Evolutionary conservation across 1,140 invertebrate genomes (phyloP), one percentile per base, ranked within the genome.

Genomic region (Caenorhabditis briggsae): DNA sequence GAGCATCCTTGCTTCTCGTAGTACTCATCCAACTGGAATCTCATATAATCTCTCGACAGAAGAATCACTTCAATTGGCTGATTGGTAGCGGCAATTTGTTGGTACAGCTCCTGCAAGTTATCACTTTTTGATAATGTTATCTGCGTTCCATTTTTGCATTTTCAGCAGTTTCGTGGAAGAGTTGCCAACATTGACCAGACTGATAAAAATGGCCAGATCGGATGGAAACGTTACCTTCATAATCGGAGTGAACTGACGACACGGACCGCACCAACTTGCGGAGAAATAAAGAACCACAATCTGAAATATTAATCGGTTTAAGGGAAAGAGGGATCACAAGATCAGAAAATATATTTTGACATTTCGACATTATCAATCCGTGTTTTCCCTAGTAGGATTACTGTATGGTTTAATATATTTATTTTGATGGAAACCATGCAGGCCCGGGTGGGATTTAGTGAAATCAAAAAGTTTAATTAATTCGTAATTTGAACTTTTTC

Each of bases 1-100:
- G 82, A 83, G 18, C 82, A 83, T 46, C 82, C 82, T 46, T 83
- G 82, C 20, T 59, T 83, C 43, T 83, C 82, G 48, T 83, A 83
- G 20, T 83, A 83, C 16, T 83, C 82, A 59, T 58, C 55, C 41
- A 83, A 64, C 23, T 83, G 82, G 82, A 83, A 83, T 83, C 82
- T 25, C 82, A 83, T 83, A 25, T 83, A 83, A 23, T 83, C 82
- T 48, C 82, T 83, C 43, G 82, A 83, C 6, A 83, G 9, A 33
- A 83, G 82, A 58, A 83, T 61, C 33, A 83, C 82, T 33, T 83
- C 82, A 12, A 83, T 61, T 16, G 82, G 55, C 20, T 83, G 55
- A 59, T 61, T 83, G 20, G 55, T 59, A 6, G 53, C 55, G 14
- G 82, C 53, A 18, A 83, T 58, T n/a, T 61, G 82, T 41, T 83